These are phyloP conservation scores for Sorex fumeus DNA, from an alignment of 2,113 vertebrate species.

Conservation along the genomic window DNA sequence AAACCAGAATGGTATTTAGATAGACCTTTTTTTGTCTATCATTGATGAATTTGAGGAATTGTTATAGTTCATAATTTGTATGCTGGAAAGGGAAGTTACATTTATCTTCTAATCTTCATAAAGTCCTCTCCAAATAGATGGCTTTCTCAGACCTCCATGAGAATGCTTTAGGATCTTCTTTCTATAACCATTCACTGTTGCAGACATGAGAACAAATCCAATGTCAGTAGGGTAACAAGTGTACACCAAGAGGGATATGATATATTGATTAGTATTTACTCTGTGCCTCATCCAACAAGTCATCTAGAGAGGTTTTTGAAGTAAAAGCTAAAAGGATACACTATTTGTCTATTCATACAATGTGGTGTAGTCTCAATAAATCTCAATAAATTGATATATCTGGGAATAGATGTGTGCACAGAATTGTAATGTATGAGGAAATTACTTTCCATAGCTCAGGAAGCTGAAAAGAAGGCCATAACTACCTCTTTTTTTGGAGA, in stretches of 20 bases:
- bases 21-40: neutral
- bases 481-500: neutral
- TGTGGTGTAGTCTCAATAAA: neutral
- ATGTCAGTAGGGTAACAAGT: neutral
- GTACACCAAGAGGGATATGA: neutral
- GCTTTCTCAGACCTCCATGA: neutral
- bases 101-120: conserved; percentile 5
- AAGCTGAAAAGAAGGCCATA: neutral
- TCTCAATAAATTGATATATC: neutral
- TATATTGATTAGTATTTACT: neutral
- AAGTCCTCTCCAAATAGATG: neutral
- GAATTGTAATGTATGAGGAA: neutral
- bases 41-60: neutral
- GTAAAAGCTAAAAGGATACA: neutral
- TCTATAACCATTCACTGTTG: neutral
- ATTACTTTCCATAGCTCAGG: neutral
- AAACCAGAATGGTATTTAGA: neutral
- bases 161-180: neutral
- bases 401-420: neutral
- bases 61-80: neutral
- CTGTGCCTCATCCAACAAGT: neutral
- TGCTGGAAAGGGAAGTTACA: neutral
- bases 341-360: neutral
- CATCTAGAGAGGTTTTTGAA: neutral
- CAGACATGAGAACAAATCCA: neutral